These are phyloP conservation scores for Phrynocephalus forsythii DNA, from an alignment of 2,797 vertebrate genomes.

Conservation along the genomic window DNA sequence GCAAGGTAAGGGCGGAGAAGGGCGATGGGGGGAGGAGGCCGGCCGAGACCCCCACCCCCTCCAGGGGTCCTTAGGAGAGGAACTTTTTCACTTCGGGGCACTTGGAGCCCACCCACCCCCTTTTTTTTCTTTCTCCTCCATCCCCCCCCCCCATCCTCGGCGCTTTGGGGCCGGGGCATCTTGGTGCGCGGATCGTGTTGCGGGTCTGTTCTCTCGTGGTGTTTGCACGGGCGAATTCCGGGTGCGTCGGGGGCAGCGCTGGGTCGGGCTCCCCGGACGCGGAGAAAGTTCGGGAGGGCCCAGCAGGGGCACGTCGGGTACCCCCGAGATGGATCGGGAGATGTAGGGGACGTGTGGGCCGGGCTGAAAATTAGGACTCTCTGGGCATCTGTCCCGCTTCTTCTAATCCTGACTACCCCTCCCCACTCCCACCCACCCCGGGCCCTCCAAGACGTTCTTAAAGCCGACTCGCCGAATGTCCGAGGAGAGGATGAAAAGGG, in stretches of 20 bases:
- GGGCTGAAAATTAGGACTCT: neutral
- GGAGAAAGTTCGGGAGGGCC: conserved; percentile 8
- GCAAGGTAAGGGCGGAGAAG: conserved; percentile 84
- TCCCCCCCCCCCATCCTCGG: too few relatives aligned
- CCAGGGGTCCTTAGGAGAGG: conserved; percentile 11
- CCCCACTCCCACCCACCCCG: neutral
- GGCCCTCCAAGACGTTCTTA: too few relatives aligned
- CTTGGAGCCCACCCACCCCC: conserved; percentile 42
- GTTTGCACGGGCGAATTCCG: conserved; percentile 66
- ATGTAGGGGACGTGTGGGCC: neutral
- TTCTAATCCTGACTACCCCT: neutral
- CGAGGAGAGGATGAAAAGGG: neutral
- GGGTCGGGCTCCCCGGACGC: conserved; percentile 1
- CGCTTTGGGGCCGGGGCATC: neutral
- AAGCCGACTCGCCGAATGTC: too few relatives aligned
- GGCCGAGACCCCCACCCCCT: neutral
- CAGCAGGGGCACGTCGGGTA: neutral
- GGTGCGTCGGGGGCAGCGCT: conserved; percentile 72
- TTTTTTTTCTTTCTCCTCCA: too few relatives aligned
- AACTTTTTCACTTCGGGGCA: conserved; percentile 61
- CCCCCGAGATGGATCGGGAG: neutral
- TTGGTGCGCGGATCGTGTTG: neutral
- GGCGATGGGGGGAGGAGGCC: neutral
- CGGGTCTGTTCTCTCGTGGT: neutral
- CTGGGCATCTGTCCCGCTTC: neutral